Percentiles rank a stretch among this genome's conserved stretches.
phyloP scores from a whole-genome alignment of 2,888 invertebrate species.

The Macrosiphum euphorbiae region DNA sequence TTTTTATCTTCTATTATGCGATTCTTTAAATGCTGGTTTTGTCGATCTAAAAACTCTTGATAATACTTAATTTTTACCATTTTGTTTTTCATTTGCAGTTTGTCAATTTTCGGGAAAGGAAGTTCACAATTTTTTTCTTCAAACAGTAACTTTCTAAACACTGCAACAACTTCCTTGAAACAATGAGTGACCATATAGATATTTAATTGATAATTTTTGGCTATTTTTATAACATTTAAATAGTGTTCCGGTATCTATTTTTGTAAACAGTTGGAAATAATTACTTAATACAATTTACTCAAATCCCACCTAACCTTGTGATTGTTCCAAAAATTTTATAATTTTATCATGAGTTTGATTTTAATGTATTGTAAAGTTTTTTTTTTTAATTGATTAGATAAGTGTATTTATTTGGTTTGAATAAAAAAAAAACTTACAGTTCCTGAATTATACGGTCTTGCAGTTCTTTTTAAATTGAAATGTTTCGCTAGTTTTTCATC shows the following conservation, averaged over 20 bases:
- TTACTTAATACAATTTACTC: not conserved
- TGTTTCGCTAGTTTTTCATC: constrained; percentile 42
- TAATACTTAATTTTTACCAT: constrained; percentile 19
- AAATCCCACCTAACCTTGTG: not conserved
- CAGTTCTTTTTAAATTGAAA: constrained; percentile 33
- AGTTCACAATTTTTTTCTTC: constrained; percentile 55
- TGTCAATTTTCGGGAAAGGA: constrained; percentile 38
- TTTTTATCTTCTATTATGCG: not conserved
- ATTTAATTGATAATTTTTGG: not conserved
- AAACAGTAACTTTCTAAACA: constrained; percentile 15
- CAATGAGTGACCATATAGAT: constrained; percentile 27
- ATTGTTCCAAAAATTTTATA: not conserved
- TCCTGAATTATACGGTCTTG: not conserved
- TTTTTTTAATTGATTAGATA: not conserved
- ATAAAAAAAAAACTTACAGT: not conserved
- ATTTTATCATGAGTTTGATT: not conserved
- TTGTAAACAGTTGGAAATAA: not conserved
- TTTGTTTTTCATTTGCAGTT: constrained; percentile 45
- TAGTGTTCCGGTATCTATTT: constrained; percentile 36
- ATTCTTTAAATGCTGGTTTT: not conserved
- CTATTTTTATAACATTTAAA: constrained; percentile 29
- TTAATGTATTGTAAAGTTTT: not conserved
- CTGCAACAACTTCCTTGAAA: constrained; percentile 12
- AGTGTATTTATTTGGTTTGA: not conserved
- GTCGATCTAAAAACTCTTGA: constrained; percentile 29